Evolutionary conservation across 2,797 vertebrate genomes (phyloP).

Genomic region (Coendou prehensilis): DNA sequence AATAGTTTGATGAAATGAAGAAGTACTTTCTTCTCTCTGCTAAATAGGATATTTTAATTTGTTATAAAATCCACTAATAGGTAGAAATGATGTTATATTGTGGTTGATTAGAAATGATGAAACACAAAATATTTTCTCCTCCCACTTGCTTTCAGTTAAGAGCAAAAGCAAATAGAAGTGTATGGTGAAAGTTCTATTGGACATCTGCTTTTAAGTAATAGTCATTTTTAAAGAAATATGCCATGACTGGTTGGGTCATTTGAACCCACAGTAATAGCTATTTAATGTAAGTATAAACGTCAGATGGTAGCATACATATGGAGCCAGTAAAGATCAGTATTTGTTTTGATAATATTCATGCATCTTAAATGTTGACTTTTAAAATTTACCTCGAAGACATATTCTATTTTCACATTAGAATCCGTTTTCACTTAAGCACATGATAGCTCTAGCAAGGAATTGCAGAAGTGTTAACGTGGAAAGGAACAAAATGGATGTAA

Average conservation of each 20-base stretch:
- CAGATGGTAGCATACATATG: conserved; percentile 61
- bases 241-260: conserved; percentile 55
- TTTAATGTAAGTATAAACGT: conserved; percentile 66
- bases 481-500: conserved; percentile 14
- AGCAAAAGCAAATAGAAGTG: conserved; percentile 48
- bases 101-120: conserved; percentile 56
- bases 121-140: conserved; percentile 28
- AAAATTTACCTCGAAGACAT: conserved; percentile 71
- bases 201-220: conserved; percentile 77
- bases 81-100: conserved; percentile 45
- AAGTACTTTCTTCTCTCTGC: not conserved
- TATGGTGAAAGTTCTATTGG: conserved; percentile 63
- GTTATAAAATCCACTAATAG: conserved; percentile 49
- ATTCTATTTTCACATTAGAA: conserved; percentile 68
- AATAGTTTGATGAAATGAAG: conserved; percentile 45
- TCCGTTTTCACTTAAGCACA: conserved; percentile 70
- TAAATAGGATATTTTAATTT: conserved; percentile 66
- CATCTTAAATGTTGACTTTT: conserved; percentile 73
- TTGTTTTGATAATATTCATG: conserved; percentile 58
- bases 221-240: conserved; percentile 74
- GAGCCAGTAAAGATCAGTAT: conserved; percentile 68
- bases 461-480: conserved; percentile 66
- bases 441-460: conserved; percentile 56
- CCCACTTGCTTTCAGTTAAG: conserved; percentile 27
- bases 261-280: conserved; percentile 57